These are phyloP conservation scores for Lutjanus erythropterus DNA, from an alignment of 2,113 vertebrate species.

Conservation along the genomic window DNA sequence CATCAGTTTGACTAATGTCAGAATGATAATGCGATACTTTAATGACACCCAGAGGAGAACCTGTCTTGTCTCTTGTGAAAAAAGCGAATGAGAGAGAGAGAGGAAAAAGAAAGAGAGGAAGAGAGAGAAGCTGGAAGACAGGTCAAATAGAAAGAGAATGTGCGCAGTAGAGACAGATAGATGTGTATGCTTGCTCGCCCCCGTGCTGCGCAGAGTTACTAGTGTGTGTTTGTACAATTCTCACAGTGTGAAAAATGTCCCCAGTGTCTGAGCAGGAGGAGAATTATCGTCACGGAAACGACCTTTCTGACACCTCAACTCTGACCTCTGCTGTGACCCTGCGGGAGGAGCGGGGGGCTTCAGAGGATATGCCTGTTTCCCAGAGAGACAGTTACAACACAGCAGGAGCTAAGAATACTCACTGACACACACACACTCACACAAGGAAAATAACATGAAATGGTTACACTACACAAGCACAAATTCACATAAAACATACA, in stretches of 20 bases:
- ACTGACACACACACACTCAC: constrained; percentile 22
- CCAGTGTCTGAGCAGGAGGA: constrained; percentile 53
- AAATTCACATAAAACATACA: constrained; percentile 30
- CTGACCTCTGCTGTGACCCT: constrained; percentile 59
- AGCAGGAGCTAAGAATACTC: constrained; percentile 60
- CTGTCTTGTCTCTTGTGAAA: not conserved
- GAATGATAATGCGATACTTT: constrained; percentile 39
- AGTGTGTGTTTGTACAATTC: constrained; percentile 53
- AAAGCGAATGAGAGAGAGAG: not conserved
- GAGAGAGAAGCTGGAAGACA: constrained; percentile 4
- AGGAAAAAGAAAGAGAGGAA: constrained; percentile 11
- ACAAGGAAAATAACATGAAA: constrained; percentile 42
- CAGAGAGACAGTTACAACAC: constrained; percentile 63
- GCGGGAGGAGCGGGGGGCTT: constrained; percentile 25
- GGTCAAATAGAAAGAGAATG: constrained; percentile 25
- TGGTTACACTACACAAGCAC: constrained; percentile 13
- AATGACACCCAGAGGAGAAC: constrained; percentile 27
- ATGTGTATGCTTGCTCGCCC: constrained; percentile 20
- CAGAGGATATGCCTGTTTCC: constrained; percentile 62
- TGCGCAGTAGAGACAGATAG: constrained; percentile 35
- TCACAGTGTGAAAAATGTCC: constrained; percentile 63
- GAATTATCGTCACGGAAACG: constrained; percentile 72
- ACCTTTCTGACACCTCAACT: constrained; percentile 72
- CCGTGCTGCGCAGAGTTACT: constrained; percentile 34
- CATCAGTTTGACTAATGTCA: constrained; percentile 31